These are phyloP conservation scores for Aleadryas rufinucha DNA, from an alignment of 2,113 vertebrate species.

Conservation along the genomic window DNA sequence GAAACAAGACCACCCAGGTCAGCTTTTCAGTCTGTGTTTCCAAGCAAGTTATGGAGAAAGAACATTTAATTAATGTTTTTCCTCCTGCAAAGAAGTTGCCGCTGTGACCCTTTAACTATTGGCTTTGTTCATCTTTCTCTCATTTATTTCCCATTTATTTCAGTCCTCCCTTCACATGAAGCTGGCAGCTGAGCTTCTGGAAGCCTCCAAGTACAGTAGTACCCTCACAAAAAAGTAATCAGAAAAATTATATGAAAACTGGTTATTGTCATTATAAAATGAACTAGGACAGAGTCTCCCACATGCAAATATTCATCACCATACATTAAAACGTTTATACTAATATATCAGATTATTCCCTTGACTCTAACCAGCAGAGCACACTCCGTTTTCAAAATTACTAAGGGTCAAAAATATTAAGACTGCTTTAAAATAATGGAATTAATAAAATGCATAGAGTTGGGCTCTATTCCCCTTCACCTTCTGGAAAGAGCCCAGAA, in stretches of 20 bases:
- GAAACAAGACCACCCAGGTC: constrained; percentile 37
- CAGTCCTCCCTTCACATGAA: neutral
- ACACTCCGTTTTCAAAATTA: neutral
- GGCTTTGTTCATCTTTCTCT: constrained; percentile 1
- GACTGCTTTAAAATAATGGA: neutral
- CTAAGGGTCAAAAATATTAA: neutral
- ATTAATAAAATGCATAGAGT: neutral
- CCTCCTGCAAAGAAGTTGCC: neutral
- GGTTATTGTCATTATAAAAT: neutral
- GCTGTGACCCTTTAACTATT: neutral
- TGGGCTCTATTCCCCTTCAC: neutral
- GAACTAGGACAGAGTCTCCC: neutral
- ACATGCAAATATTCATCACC: neutral
- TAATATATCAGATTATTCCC: neutral
- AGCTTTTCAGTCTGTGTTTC: constrained; percentile 22
- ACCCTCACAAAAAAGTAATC: neutral
- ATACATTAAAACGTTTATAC: neutral
- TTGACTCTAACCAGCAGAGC: neutral
- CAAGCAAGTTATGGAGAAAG: neutral
- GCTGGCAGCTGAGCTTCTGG: neutral
- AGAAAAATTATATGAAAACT: neutral
- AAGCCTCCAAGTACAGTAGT: neutral
- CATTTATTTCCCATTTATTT: constrained; percentile 36
- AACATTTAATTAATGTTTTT: constrained; percentile 12
- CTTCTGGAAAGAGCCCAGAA: neutral